Percentiles rank a stretch among this genome's conserved stretches.
phyloP scores from a whole-genome alignment of 2,113 vertebrate species.

The Pomatostomus ruficeps region DNA sequence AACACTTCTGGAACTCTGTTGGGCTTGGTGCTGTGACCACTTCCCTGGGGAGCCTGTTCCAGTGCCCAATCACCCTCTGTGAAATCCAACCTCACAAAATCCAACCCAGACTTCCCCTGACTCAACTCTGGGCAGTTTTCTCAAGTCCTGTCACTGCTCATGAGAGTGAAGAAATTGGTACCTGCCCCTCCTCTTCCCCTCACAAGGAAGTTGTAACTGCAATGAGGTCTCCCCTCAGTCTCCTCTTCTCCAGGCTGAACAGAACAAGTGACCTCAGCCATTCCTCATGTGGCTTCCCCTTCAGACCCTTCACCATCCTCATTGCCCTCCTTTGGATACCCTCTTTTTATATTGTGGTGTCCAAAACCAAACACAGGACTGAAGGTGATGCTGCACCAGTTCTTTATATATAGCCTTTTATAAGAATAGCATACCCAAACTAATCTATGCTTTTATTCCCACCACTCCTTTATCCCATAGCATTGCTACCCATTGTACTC shows the following conservation, averaged over 20 bases:
- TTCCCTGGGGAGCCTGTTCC: not conserved
- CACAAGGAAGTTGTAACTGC: accelerated
- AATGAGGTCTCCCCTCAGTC: not conserved
- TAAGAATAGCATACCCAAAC: not conserved
- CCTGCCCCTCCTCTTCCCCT: not conserved
- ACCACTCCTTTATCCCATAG: not conserved
- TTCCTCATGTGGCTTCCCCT: not conserved
- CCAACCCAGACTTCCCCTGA: not conserved
- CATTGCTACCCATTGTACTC: not conserved
- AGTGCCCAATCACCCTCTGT: accelerated
- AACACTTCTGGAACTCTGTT: not conserved
- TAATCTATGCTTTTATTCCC: not conserved
- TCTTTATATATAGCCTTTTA: not conserved
- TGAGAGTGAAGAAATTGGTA: not conserved
- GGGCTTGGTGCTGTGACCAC: not conserved
- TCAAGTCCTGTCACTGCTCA: not conserved
- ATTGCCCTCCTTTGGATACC: not conserved
- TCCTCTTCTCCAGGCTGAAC: not conserved
- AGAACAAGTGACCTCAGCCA: not conserved
- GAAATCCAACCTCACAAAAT: too few species aligned
- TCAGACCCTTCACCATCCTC: not conserved
- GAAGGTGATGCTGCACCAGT: not conserved
- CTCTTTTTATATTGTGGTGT: not conserved
- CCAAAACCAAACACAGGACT: not conserved
- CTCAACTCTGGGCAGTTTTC: not conserved